Base-by-base conservation (phyloP, 1,140 invertebrate genomes). In the Hypsibius dujardini region DNA sequence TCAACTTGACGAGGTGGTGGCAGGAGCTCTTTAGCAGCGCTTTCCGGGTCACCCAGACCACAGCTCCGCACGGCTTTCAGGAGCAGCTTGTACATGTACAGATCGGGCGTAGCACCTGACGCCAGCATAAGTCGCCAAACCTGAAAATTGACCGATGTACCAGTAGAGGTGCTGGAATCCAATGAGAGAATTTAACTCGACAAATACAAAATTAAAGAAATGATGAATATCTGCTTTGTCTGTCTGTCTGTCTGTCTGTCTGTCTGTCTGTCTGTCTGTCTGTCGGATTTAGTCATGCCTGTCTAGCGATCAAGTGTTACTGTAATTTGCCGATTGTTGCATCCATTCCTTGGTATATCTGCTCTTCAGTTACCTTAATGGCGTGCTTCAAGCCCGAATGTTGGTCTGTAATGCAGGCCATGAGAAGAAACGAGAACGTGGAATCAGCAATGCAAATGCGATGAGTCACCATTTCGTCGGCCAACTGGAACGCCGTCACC, bases 121-220 rank as follows among this genome's bases (percentile, higher is more conserved):
- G 81, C 75, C 47, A 84, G 76, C 86, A 95, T 87, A 80, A 89
- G 86, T 69, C 87, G 84, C 89, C 90, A 94, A n/a, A 91, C 78
- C 83, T 84, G 70, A 28, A 28, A 28, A 28, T 28, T 28, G 28
- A 28, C 28, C 28, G 28, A 28, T 28, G 28, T 28, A 28, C 28
- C 28, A 28, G 28, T 28, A 28, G 28, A 28, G 28, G 28, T 28
- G 28, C 28, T 28, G 28, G 28, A 28, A 28, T 28, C 28, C 28
- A 0, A 28, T 28, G 28, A 28, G 28, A 28, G 28, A 28, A 28
- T 28, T 28, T 28, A 28, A 28, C 28, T 28, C 28, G 28, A 28
- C 28, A 2, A 75, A 74, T 70, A 46, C 72, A 71, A 75, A 47
- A 50, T 47, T 50, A 46, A n/a, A 46, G 71, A 70, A 60, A 15